A percentile compares a stretch with the other conserved stretches of the same genome.
These are phyloP conservation scores for Phenganax subtilis DNA, from an alignment of 92 coral and sea anemone genomes.

Conservation along the genomic window DNA sequence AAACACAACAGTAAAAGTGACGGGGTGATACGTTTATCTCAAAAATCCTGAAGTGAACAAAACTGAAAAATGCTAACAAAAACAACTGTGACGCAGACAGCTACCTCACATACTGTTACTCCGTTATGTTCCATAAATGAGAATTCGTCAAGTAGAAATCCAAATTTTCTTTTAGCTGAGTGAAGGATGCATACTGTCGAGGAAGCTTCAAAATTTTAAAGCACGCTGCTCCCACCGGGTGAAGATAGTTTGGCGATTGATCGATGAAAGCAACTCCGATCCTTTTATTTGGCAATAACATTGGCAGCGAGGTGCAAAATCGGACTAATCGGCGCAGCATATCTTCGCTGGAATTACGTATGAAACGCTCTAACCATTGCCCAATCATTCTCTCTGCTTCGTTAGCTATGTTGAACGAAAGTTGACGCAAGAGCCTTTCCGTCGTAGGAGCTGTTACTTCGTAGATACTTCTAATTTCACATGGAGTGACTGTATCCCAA, in stretches of 20 bases:
- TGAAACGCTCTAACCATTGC: slow-evolving; percentile 16
- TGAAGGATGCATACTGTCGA: slow-evolving; percentile 32
- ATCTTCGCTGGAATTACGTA: slow-evolving; percentile 19
- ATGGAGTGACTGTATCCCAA: slow-evolving; percentile 51
- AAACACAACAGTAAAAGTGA: too few relatives aligned
- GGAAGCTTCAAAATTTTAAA: slow-evolving; percentile 39
- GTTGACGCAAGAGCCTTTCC: slow-evolving; percentile 6
- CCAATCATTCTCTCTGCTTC: slow-evolving; percentile 18
- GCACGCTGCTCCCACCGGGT: slow-evolving; percentile 33
- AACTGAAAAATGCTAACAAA: too few relatives aligned
- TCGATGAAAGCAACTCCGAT: slow-evolving; percentile 30
- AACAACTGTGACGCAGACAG: too few relatives aligned
- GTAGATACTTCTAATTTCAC: slow-evolving; percentile 53
- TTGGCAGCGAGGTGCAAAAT: slow-evolving; percentile 31
- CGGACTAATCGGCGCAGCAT: slow-evolving; percentile 18
- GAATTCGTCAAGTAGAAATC: slow-evolving; percentile 29
- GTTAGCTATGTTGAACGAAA: slow-evolving; percentile 9
- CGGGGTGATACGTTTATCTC: too few relatives aligned
- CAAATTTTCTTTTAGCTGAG: slow-evolving; percentile 40
- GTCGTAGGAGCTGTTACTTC: slow-evolving; percentile 47
- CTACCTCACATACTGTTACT: not conserved
- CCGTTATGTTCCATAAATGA: slow-evolving; percentile 2
- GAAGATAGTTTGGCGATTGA: slow-evolving; percentile 34
- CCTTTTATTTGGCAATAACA: slow-evolving; percentile 21
- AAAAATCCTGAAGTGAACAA: too few relatives aligned